Conservation (phyloP, 2,797 vertebrate species). For the Sebastes flavidus region DNA sequence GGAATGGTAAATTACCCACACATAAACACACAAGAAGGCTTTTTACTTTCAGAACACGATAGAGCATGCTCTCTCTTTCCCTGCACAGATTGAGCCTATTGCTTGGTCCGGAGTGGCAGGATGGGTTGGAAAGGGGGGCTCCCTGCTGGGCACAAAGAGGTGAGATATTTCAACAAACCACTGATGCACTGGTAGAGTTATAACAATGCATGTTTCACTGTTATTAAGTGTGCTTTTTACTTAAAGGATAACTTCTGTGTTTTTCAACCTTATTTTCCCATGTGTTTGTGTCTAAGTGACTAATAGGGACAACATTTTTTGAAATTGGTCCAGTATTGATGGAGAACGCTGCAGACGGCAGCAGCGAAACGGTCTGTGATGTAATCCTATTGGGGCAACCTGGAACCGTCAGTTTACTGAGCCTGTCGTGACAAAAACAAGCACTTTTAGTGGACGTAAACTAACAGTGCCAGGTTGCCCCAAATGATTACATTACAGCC, state of each 20-base stretch:
- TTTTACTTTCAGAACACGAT: background rate
- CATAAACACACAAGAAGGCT: background rate
- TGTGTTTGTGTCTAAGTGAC: too few species aligned
- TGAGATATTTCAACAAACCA: conserved; percentile 51
- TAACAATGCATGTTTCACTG: background rate
- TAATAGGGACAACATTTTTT: too few species aligned
- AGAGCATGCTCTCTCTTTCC: background rate
- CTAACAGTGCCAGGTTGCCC: too few species aligned
- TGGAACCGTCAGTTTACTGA: too few species aligned
- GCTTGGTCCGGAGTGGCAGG: conserved; percentile 89
- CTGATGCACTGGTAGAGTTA: background rate
- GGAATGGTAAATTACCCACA: conserved; percentile 82
- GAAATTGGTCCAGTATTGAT: rapidly evolving
- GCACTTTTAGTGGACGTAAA: too few species aligned
- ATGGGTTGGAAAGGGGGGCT: conserved; percentile 96
- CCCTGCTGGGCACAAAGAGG: conserved; percentile 94
- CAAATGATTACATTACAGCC: too few species aligned
- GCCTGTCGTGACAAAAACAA: too few species aligned
- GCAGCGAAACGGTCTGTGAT: too few species aligned
- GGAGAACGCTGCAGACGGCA: too few species aligned
- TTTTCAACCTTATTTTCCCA: too few species aligned
- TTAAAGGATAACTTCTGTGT: background rate
- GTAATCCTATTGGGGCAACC: too few species aligned
- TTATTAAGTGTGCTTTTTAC: background rate
- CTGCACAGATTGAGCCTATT: conserved; percentile 88